Percentiles rank a stretch among this genome's conserved stretches.
phyloP scores from a whole-genome alignment of 1,140 invertebrate genomes.

The Himalopsyche phryganea region DNA sequence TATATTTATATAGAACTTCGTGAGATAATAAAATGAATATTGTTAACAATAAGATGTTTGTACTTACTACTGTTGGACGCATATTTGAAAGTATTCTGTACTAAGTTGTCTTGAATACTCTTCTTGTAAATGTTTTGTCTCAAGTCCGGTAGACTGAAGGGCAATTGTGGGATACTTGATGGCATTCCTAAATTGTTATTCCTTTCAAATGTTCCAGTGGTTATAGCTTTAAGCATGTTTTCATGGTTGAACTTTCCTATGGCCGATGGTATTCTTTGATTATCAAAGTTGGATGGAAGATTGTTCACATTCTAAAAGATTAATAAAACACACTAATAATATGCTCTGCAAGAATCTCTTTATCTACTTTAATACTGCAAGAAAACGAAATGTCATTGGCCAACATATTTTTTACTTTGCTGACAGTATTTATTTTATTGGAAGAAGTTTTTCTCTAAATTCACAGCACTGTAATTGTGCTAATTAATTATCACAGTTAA shows the following conservation, averaged over 20 bases:
- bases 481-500: too few species aligned
- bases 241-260: slow-evolving; percentile 30
- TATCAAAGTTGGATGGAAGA: slow-evolving; percentile 1
- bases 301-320: slow-evolving; percentile 19
- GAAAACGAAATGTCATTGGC: too few species aligned
- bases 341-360: slow-evolving; percentile 4
- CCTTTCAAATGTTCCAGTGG: slow-evolving; percentile 45
- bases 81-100: slow-evolving; percentile 41
- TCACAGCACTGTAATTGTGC: too few species aligned
- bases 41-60: too few species aligned
- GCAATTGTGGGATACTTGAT: slow-evolving; percentile 36
- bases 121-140: slow-evolving; percentile 45
- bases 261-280: slow-evolving; percentile 9
- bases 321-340: not conserved
- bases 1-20: too few species aligned
- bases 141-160: slow-evolving; percentile 38
- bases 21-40: too few species aligned
- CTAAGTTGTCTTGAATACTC: slow-evolving; percentile 44
- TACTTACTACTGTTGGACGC: slow-evolving; percentile 11
- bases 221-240: slow-evolving; percentile 38
- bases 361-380: too few species aligned
- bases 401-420: too few species aligned
- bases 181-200: slow-evolving; percentile 43
- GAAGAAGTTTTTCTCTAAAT: too few species aligned
- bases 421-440: too few species aligned